Conservation (phyloP, 2,797 vertebrate species). For the Pseudocheirus occidentalis region DNA sequence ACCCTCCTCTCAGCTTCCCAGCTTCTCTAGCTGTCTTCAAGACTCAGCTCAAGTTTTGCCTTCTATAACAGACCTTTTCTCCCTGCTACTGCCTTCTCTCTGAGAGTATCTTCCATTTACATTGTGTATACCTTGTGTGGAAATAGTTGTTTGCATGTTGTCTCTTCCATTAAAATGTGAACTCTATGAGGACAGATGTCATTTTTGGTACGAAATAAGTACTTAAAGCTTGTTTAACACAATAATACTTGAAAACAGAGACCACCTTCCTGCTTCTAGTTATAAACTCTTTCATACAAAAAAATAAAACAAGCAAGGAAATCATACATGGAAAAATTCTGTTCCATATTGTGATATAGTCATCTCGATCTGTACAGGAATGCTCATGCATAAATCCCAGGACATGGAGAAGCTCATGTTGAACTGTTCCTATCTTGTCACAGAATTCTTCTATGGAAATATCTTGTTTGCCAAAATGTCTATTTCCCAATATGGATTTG, state of each 20-base stretch:
- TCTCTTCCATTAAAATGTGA: background rate
- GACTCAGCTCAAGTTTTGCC: background rate
- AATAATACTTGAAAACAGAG: background rate
- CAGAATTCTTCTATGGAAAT: constrained; percentile 92
- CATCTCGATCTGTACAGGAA: constrained; percentile 91
- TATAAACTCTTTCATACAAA: background rate
- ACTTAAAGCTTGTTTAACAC: background rate
- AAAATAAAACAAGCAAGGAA: background rate
- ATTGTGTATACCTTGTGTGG: background rate
- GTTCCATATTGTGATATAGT: constrained; percentile 92
- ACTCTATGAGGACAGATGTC: background rate
- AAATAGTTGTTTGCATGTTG: background rate
- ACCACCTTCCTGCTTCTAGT: background rate
- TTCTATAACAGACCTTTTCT: background rate
- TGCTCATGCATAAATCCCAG: constrained; percentile 97
- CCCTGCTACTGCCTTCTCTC: background rate
- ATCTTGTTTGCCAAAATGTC: constrained; percentile 84
- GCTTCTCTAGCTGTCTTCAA: background rate
- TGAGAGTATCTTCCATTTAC: background rate
- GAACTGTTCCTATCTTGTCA: constrained; percentile 89
- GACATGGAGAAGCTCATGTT: constrained; percentile 94
- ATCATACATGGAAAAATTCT: constrained; percentile 88
- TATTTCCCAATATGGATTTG: constrained; percentile 94
- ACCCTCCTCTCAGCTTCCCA: background rate
- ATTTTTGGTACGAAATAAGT: background rate